phyloP scores from a whole-genome alignment of 2,113 vertebrate genomes.

The Syrrhaptes paradoxus region DNA sequence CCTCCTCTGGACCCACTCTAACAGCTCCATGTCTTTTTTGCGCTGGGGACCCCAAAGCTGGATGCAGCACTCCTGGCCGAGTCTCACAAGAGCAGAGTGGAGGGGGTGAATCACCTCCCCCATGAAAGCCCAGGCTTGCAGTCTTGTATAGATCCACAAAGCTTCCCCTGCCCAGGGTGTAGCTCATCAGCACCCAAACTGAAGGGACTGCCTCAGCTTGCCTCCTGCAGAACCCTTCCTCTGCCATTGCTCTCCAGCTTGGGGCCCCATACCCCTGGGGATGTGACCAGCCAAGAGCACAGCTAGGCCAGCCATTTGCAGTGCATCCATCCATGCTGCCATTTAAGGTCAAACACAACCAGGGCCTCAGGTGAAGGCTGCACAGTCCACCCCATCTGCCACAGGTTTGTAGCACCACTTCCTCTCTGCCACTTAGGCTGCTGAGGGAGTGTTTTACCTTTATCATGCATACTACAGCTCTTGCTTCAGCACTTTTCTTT shows the following conservation, averaged over 20 bases:
- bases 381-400: not conserved
- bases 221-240: not conserved
- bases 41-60: not conserved
- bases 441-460: not conserved
- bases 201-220: not conserved
- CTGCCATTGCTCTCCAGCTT: not conserved
- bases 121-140: accelerated
- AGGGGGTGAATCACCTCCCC: not conserved
- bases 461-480: not conserved
- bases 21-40: not conserved
- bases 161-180: not conserved
- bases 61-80: not conserved
- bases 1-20: not conserved
- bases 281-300: not conserved
- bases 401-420: not conserved
- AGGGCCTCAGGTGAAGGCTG: not conserved
- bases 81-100: not conserved
- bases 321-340: not conserved
- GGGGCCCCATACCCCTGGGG: not conserved
- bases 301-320: not conserved
- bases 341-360: not conserved
- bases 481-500: not conserved
- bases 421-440: not conserved
- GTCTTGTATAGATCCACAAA: not conserved
- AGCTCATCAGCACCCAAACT: not conserved